A percentile compares a stretch with the other conserved stretches of the same genome.
Conservation (phyloP, 2,113 vertebrate genomes). For the Rhynchopsitta pachyrhyncha region DNA sequence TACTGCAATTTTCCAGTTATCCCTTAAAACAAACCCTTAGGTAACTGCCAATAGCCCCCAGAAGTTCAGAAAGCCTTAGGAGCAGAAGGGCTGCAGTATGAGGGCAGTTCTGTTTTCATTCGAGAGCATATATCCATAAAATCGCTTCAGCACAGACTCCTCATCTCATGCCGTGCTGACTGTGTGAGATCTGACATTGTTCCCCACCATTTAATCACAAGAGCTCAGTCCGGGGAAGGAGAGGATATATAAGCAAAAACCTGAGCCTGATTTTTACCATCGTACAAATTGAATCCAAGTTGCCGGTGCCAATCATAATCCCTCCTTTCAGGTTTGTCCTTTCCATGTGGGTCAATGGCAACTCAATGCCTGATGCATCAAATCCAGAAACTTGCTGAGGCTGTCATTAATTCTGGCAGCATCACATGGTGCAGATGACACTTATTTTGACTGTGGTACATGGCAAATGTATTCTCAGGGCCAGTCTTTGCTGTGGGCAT, state of each 20-base stretch:
- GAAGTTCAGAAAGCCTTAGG: neutral
- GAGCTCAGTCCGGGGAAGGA: neutral
- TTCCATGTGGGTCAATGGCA: conserved; percentile 35
- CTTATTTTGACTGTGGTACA: conserved; percentile 4
- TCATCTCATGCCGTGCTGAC: neutral
- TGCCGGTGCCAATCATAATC: conserved; percentile 47
- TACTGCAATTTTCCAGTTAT: neutral
- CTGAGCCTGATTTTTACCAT: conserved; percentile 18
- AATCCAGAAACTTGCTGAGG: conserved; percentile 64
- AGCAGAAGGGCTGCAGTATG: neutral
- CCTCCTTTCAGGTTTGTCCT: conserved; percentile 58
- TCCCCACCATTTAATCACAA: neutral
- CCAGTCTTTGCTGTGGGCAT: neutral
- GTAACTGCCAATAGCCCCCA: neutral
- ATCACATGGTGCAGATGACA: neutral
- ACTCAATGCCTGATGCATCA: conserved; percentile 49
- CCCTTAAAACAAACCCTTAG: neutral
- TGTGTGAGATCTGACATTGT: conserved; percentile 15
- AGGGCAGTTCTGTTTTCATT: conserved; percentile 1
- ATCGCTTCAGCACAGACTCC: neutral
- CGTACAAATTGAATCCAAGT: conserved; percentile 10
- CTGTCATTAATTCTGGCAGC: conserved; percentile 31
- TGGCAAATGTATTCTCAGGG: neutral
- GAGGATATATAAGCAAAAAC: conserved; percentile 37
- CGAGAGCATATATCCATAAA: neutral